Evolutionary conservation across 2,113 vertebrate genomes (phyloP).

Genomic region (Notothenia rossii): DNA sequence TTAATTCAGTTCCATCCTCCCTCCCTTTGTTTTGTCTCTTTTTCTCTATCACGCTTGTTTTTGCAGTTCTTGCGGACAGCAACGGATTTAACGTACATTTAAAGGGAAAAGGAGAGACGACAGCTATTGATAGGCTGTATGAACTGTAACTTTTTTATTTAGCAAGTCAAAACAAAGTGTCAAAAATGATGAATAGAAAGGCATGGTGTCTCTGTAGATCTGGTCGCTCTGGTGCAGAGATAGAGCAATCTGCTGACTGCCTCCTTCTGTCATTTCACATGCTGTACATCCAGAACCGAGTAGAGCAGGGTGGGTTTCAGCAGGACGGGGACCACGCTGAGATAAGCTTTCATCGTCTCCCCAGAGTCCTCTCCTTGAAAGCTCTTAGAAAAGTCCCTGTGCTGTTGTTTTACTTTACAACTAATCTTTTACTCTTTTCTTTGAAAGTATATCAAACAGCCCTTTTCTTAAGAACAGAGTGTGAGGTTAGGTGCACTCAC

Average conservation of each 20-base stretch:
- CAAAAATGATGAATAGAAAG: conserved; percentile 60
- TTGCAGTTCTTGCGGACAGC: neutral
- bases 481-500: neutral
- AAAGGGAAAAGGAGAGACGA: neutral
- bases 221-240: conserved; percentile 52
- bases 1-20: conserved; percentile 29
- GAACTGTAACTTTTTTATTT: conserved; percentile 63
- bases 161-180: conserved; percentile 49
- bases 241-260: conserved; percentile 69
- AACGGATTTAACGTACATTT: conserved; percentile 28
- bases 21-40: conserved; percentile 10
- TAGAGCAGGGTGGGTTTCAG: conserved; percentile 33
- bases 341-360: conserved; percentile 55
- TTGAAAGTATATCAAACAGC: neutral
- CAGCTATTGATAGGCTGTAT: conserved; percentile 48
- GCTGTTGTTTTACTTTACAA: conserved; percentile 22
- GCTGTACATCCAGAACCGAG: conserved; percentile 46
- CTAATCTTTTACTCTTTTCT: conserved; percentile 9
- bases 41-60: neutral
- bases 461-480: conserved; percentile 7
- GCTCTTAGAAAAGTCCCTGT: neutral
- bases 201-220: conserved; percentile 31
- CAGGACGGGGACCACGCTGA: conserved; percentile 37
- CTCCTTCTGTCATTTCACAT: conserved; percentile 59
- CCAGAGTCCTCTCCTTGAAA: conserved; percentile 23